These are phyloP conservation scores for Dasyornis broadbenti DNA, from an alignment of 2,113 vertebrate species.

Conservation along the genomic window DNA sequence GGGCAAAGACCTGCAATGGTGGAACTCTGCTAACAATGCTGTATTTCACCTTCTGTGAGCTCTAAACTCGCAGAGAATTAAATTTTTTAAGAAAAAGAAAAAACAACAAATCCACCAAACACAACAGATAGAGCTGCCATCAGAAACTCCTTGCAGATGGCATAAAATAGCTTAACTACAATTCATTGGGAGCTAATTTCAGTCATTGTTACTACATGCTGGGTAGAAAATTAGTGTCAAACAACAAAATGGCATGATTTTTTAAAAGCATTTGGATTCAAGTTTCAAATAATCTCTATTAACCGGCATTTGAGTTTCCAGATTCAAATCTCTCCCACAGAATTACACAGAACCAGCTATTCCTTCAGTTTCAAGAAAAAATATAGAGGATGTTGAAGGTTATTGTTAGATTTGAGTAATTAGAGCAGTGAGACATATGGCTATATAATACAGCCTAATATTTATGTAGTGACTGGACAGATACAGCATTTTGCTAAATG, in stretches of 20 bases:
- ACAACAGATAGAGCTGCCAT: constrained; percentile 38
- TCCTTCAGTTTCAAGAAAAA: neutral
- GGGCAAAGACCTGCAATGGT: neutral
- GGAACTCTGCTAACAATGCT: neutral
- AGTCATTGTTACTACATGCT: constrained; percentile 72
- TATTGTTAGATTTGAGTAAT: neutral
- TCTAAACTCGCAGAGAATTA: neutral
- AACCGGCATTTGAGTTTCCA: constrained; percentile 58
- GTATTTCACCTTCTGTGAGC: neutral
- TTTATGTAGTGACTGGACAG: neutral
- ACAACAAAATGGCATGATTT: constrained; percentile 71
- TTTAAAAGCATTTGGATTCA: constrained; percentile 69
- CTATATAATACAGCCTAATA: neutral
- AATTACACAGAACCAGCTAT: neutral
- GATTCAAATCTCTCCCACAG: neutral
- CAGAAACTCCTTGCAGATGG: constrained; percentile 55
- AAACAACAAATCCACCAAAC: neutral
- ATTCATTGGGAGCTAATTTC: constrained; percentile 78
- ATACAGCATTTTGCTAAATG: neutral
- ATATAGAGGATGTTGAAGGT: neutral
- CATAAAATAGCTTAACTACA: constrained; percentile 71
- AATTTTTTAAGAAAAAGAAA: neutral
- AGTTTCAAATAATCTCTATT: constrained; percentile 61
- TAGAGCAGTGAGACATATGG: neutral
- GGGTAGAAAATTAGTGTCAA: constrained; percentile 78